Percentiles rank a stretch among this genome's conserved stretches.
Evolutionary conservation across 1,140 invertebrate species (phyloP).

Genomic region (Saccostrea echinata): DNA sequence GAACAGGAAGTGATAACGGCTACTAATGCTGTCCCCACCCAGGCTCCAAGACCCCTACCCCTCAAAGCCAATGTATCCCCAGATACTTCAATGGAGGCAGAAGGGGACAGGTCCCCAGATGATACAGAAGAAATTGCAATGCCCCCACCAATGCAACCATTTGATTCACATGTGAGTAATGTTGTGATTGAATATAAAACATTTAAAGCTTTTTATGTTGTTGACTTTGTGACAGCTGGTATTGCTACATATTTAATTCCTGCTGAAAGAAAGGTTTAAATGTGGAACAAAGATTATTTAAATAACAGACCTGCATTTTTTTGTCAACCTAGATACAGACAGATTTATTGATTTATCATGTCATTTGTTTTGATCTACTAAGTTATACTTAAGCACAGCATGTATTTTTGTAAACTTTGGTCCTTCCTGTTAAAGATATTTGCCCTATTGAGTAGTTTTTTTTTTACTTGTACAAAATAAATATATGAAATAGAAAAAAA

Average conservation of each 20-base stretch:
- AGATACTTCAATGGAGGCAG: not conserved
- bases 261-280: not conserved
- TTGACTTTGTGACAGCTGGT: not conserved
- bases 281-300: not conserved
- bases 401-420: not conserved
- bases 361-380: not conserved
- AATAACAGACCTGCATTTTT: not conserved
- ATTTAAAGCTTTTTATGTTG: not conserved
- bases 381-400: not conserved
- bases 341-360: not conserved
- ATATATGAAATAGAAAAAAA: too few species aligned
- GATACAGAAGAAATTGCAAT: constrained; percentile 6
- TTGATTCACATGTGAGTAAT: constrained; percentile 18
- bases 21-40: constrained; percentile 4
- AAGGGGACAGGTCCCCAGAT: constrained; percentile 10
- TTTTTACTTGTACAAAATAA: too few species aligned
- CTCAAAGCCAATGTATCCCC: not conserved
- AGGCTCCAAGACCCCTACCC: constrained; percentile 8
- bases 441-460: too few species aligned
- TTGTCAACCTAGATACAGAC: not conserved
- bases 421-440: not conserved
- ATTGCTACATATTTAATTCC: not conserved
- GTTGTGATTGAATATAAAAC: not conserved
- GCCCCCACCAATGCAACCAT: constrained; percentile 27
- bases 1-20: constrained; percentile 24